Base-by-base conservation (phyloP, 2,888 invertebrate species). In the Agriopis leucophaearia region DNA sequence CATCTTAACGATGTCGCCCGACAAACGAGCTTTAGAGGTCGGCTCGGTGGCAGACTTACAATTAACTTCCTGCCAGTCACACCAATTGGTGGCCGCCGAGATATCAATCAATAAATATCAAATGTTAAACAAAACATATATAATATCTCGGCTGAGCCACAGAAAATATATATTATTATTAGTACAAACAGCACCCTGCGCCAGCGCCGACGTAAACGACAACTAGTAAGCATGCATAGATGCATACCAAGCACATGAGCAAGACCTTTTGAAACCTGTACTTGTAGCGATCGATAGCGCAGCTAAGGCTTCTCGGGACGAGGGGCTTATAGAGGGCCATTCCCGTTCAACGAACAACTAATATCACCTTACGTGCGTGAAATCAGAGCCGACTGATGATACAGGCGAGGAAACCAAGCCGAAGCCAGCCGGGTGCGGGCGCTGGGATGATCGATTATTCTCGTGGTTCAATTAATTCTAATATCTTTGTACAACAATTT, bases 311-410 rank as follows among this genome's bases (percentile, higher is more conserved):
- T 65, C 64, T n/a, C 48, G 38, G 18, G 42, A 45, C 16, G 55
- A 18, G 45, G 6, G 65, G 13, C 27, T 35, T 13, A n/a, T 15
- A 13, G 15, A n/a, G 56, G 61, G 61, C 56, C 61, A 51, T 51
- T 66, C 56, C 66, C 50, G 51, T 60, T 66, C 66, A 50, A 13
- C 50, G 56, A 66, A 15, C 66, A 51, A 0, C 35, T 18, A 36
- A 61, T 66, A 66, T 66, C 45, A 66, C 51, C 48, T 61, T 61
- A 66, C 61, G 44, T 7, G 57, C 38, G 54, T 45, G 56, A 56
- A 50, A 61, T 56, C 50, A 50, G 61, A 66, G 56, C 38, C 18
- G 55, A 36, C 60, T 42, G 35, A 51, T n/a, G 64, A 48, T 54
- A 48, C 52, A 10, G 65, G 58, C 35, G 47, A 40, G 9, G 50